phyloP scores from a whole-genome alignment of 92 coral and sea anemone genomes.

The Blastomussa wellsi region DNA sequence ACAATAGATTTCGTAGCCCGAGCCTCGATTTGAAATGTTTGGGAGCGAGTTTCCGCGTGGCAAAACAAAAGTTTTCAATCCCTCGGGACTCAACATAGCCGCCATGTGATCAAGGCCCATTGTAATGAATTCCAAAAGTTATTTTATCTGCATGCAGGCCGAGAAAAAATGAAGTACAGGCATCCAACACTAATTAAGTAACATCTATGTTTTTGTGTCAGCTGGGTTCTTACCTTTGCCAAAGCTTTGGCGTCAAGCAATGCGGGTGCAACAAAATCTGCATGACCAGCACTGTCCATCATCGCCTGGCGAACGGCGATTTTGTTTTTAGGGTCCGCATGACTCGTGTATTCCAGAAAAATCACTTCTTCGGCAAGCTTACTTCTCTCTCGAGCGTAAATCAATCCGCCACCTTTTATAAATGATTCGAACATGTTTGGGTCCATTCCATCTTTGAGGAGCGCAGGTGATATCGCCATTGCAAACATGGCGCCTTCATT shows the following conservation, averaged over 20 bases:
- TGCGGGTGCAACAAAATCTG: conserved; percentile 58
- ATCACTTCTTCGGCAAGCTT: conserved; percentile 38
- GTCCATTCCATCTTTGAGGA: conserved; percentile 29
- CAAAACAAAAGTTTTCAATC: too few relatives aligned
- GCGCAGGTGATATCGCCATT: background rate
- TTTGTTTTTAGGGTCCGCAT: conserved; percentile 30
- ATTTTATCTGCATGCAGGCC: background rate
- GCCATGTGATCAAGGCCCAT: too few relatives aligned
- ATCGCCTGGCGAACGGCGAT: conserved; percentile 36
- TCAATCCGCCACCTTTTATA: background rate
- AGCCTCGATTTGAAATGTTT: too few relatives aligned
- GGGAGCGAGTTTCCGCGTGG: too few relatives aligned
- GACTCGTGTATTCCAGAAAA: conserved; percentile 47
- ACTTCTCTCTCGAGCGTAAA: conserved; percentile 24
- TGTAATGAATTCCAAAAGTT: background rate
- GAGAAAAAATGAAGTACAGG: too few relatives aligned
- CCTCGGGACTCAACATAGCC: too few relatives aligned
- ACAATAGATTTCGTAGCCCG: too few relatives aligned
- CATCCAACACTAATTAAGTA: too few relatives aligned
- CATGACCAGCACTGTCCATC: conserved; percentile 35
- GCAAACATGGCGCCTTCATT: conserved; percentile 46
- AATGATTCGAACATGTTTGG: conserved; percentile 11
- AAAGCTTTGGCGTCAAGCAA: conserved; percentile 52
- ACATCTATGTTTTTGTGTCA: background rate
- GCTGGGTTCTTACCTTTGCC: background rate